phyloP scores from a whole-genome alignment of 2,113 vertebrate genomes.

The cat (Felis catus) region DNA sequence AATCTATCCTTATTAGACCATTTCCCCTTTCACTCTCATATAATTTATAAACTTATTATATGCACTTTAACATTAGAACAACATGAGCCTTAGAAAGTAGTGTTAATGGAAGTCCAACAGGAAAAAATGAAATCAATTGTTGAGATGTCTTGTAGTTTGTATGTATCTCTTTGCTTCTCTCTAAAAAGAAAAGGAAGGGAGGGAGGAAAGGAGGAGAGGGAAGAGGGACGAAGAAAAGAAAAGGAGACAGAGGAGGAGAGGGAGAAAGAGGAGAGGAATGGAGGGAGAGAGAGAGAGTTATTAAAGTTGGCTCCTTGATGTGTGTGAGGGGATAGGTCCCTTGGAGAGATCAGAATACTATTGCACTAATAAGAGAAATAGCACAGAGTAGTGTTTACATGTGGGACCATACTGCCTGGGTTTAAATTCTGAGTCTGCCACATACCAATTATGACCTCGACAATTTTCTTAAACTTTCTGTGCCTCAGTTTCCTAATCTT shows the following conservation, averaged over 20 bases:
- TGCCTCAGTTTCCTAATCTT: background rate
- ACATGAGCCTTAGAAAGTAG: constrained; percentile 37
- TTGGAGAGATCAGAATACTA: background rate
- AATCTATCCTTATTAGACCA: background rate
- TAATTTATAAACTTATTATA: constrained; percentile 55
- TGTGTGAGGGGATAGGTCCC: background rate
- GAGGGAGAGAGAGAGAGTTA: background rate
- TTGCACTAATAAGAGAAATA: background rate
- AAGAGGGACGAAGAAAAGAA: background rate
- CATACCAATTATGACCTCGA: background rate
- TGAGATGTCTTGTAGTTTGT: constrained; percentile 45
- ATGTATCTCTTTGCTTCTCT: constrained; percentile 44
- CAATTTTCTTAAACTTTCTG: background rate
- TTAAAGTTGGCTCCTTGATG: background rate
- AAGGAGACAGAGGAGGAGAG: background rate
- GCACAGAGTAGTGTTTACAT: background rate
- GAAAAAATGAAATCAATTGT: constrained; percentile 62
- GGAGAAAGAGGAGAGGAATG: background rate
- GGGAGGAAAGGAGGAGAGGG: background rate
- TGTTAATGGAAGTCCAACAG: constrained; percentile 67
- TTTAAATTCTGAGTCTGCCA: background rate
- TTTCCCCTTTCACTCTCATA: constrained; percentile 2
- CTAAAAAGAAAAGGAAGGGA: background rate
- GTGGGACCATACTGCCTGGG: too few species aligned
- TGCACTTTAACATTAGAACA: constrained; percentile 59